Evolutionary conservation across 2,113 vertebrate genomes (phyloP).

Genomic region (Hylia prasina): DNA sequence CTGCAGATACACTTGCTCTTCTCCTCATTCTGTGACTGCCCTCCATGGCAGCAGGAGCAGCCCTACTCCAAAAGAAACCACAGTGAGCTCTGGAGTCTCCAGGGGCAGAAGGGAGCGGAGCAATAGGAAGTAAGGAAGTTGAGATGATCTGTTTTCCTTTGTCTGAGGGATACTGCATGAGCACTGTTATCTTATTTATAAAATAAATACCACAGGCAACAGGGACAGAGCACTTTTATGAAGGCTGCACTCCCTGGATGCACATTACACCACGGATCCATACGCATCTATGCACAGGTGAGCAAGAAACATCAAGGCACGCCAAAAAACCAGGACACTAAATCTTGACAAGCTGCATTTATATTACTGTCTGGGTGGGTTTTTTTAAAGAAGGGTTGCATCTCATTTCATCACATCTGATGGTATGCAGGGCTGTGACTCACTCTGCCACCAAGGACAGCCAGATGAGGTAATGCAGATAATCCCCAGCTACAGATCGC

Average conservation of each 20-base stretch:
- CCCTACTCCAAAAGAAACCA: neutral
- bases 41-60: neutral
- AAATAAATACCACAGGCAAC: neutral
- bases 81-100: neutral
- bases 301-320: neutral
- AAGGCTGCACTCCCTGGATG: neutral
- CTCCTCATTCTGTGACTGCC: neutral
- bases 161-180: neutral
- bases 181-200: neutral
- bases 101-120: neutral
- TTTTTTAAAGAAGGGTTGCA: conserved; percentile 6
- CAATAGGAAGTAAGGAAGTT: neutral
- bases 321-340: neutral
- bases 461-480: conserved; percentile 46
- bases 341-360: neutral
- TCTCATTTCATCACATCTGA: conserved; percentile 51
- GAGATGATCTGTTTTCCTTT: neutral
- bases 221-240: neutral
- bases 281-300: neutral
- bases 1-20: neutral
- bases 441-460: conserved; percentile 30
- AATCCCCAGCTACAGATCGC: conserved; percentile 10
- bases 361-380: neutral
- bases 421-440: conserved; percentile 52
- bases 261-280: neutral